Evolutionary conservation across 2,113 vertebrate genomes (phyloP), one percentile per base, ranked within the genome.

Genomic region (Lonchura striata): DNA sequence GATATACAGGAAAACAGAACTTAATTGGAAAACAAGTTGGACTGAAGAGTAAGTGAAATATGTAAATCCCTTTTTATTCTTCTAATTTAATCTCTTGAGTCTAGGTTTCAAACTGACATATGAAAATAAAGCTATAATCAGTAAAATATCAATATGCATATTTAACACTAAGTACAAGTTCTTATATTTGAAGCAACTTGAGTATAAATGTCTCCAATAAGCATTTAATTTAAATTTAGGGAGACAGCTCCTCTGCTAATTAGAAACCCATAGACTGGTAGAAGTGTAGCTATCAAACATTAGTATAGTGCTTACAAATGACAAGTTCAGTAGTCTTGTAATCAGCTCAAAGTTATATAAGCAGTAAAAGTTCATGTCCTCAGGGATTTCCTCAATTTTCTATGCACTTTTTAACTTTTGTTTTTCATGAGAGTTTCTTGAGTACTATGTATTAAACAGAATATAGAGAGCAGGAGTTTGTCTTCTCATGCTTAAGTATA

Each of bases 291-390:
- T 94, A 95, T 69, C 64, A 88, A 90, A 56, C 47, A 53, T 77
- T 92, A 81, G 27, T 35, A 39, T n/a, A 88, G 15, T 33, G 22
- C 72, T 95, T 82, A 50, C 6, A 91, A 88, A 91, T 68, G 47
- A 61, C 74, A 47, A 88, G 63, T 30, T 95, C 68, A 77, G 13
- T 57, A 86, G 35, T 61, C 42, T 44, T 52, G 39, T 75, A 88
- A 86, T 95, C 91, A 84, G 63, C 52, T 94, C 77, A 49, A 91
- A 83, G 66, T 92, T 82, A 60, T 59, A 71, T 53, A 86, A 92
- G 64, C 27, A 64, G 42, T 30, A 85, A 93, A 81, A 94, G 59
- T 86, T 84, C 44, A 33, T 25, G 19, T 94, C 68, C 74, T 83
- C 25, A 76, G 37, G n/a, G 23, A 30, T 79, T 64, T 52, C 28